phyloP scores from a whole-genome alignment of 2,113 vertebrate species.

The Rafetus swinhoei region DNA sequence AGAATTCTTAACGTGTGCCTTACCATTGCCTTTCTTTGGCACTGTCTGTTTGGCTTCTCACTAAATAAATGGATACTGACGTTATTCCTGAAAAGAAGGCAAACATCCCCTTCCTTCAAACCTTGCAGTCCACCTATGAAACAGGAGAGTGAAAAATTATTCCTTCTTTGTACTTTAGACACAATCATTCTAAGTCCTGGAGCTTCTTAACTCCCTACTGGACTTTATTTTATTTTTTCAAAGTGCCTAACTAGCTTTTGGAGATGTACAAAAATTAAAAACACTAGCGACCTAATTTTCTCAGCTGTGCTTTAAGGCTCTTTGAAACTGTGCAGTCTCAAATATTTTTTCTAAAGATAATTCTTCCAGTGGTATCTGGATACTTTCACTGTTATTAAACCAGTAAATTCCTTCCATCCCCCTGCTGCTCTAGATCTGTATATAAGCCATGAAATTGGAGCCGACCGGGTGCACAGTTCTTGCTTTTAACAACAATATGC shows the following conservation, averaged over 20 bases:
- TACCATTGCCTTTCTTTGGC: background rate
- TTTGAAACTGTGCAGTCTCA: background rate
- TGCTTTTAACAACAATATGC: rapidly evolving
- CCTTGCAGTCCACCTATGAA: background rate
- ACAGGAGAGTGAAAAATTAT: background rate
- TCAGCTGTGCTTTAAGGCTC: background rate
- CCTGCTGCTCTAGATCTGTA: background rate
- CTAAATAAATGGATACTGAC: background rate
- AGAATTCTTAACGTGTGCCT: background rate
- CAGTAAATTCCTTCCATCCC: background rate
- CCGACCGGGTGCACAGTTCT: rapidly evolving
- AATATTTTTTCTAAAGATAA: background rate
- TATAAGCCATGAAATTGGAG: rapidly evolving
- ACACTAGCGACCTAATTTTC: background rate
- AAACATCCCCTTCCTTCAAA: background rate
- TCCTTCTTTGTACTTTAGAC: background rate
- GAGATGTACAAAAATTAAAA: background rate
- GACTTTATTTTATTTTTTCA: background rate
- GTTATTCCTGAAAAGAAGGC: background rate
- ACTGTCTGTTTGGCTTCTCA: background rate
- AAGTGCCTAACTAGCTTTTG: background rate
- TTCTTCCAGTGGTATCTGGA: background rate
- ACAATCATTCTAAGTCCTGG: too few species aligned
- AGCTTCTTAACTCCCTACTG: background rate
- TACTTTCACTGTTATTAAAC: background rate